These are phyloP conservation scores for Ptychoptera contaminata DNA, from an alignment of 2,888 invertebrate genomes.

Conservation along the genomic window DNA sequence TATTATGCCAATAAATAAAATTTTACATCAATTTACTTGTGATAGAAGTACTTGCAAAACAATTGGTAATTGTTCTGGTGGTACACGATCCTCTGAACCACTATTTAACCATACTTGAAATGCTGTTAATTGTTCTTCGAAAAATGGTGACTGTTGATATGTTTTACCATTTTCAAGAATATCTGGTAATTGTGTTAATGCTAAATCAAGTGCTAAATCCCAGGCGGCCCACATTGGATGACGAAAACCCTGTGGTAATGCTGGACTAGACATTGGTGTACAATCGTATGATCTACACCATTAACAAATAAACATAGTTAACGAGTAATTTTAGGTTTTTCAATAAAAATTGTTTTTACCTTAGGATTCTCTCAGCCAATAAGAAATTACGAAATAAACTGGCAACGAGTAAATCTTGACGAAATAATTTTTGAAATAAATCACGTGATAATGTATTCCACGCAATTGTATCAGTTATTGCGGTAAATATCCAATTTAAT, in stretches of 20 bases:
- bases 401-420: slow-evolving; percentile 96
- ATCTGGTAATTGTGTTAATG: slow-evolving; percentile 75
- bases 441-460: slow-evolving; percentile 95
- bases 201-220: slow-evolving; percentile 93
- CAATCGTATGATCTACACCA: slow-evolving; percentile 93
- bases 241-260: slow-evolving; percentile 76
- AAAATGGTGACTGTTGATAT: slow-evolving; percentile 75
- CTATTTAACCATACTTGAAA: slow-evolving; percentile 55
- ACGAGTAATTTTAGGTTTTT: too few relatives aligned
- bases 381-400: slow-evolving; percentile 94
- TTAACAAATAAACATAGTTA: too few relatives aligned
- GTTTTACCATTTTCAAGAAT: slow-evolving; percentile 43
- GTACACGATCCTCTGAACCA: slow-evolving; percentile 54
- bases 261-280: slow-evolving; percentile 85
- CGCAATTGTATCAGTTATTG: slow-evolving; percentile 98
- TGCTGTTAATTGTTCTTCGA: slow-evolving; percentile 93
- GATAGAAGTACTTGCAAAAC: slow-evolving; percentile 76
- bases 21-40: slow-evolving; percentile 26
- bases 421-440: slow-evolving; percentile 88
- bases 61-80: slow-evolving; percentile 93
- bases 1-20: slow-evolving; percentile 14
- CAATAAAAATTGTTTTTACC: too few relatives aligned
- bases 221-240: slow-evolving; percentile 95
- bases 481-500: slow-evolving; percentile 99
- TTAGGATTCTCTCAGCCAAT: slow-evolving; percentile 87